Conservation (phyloP, 2,888 invertebrate genomes). For the Cheilosia scutellata region DNA sequence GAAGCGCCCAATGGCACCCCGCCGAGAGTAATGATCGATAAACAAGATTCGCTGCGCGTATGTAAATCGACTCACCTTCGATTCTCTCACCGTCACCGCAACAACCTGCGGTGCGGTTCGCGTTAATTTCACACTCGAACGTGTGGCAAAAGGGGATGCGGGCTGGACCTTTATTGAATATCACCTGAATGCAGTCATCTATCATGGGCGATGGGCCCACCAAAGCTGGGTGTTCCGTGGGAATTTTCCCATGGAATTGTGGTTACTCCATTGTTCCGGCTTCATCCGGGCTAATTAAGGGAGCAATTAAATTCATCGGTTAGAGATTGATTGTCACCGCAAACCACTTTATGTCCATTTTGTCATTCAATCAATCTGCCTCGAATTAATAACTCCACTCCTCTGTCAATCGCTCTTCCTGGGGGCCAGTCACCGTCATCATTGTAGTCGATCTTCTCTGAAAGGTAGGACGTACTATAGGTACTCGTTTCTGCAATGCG, state of each 20-base stretch:
- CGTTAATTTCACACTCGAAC: constrained; percentile 72
- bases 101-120: constrained; percentile 57
- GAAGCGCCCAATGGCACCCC: constrained; percentile 77
- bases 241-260: constrained; percentile 34
- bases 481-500: not conserved
- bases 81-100: constrained; percentile 54
- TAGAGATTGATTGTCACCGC: constrained; percentile 66
- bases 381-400: constrained; percentile 80
- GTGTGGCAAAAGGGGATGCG: constrained; percentile 2
- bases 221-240: constrained; percentile 30
- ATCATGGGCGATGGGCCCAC: constrained; percentile 51
- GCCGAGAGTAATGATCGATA: constrained; percentile 79
- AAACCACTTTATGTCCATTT: constrained; percentile 77
- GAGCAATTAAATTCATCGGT: constrained; percentile 67
- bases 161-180: constrained; percentile 55
- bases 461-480: not conserved
- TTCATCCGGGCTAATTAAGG: constrained; percentile 46
- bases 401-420: constrained; percentile 63
- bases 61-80: constrained; percentile 72
- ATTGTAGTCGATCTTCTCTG: constrained; percentile 22
- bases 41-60: constrained; percentile 77
- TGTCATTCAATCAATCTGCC: constrained; percentile 81
- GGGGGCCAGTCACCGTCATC: constrained; percentile 24
- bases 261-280: not conserved
- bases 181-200: constrained; percentile 42